Base-by-base conservation (phyloP, 92 coral and sea anemone species). In the Heliopora coerulea region DNA sequence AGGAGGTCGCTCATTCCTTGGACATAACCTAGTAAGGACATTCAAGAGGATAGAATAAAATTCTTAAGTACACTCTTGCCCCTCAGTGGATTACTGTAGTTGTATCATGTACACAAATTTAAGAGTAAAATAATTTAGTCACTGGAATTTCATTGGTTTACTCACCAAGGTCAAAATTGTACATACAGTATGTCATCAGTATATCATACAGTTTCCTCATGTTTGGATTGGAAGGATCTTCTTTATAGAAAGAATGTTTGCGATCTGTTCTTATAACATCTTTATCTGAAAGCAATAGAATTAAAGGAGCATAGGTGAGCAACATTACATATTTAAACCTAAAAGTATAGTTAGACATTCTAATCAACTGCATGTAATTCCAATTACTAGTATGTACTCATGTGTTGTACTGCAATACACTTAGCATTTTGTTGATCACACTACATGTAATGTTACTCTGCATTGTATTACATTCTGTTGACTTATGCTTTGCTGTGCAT, bases 1-100 rank as follows among this genome's bases (percentile, higher is more conserved):
- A 93, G 80, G 20, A 93, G 89, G 65, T 93, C 98, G 62, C 98
- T 93, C 98, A 93, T 93, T 12, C 98, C 98, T 66, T 93, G 98
- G 0, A 93, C 98, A 81, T 93, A 93, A 20, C 98, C 98, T 23
- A 33, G 10, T 28, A 30, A 18, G 59, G 4, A 23, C 20, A 25
- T 27, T 17, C 18, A 56, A 13, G 50, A 33, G 12, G 26, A 28
- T 24, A 21, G 11, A 37, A 37, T 37, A 10, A 14, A 27, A 34
- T 48, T 24, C n/a, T n/a, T n/a, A n/a, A 11, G 11, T 37, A 11
- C 12, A 37, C 42, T 12, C 42, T 37, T 37, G 18, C 63, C 34
- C 19, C 63, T 6, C 18, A 1, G 14, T 27, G 34, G 35, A 0
- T 3, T n/a, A 59, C 17, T 5, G 25, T n/a, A 0, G n/a, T 19